Evolutionary conservation across 1,140 invertebrate genomes (phyloP).

Genomic region (Anastrepha ludens): DNA sequence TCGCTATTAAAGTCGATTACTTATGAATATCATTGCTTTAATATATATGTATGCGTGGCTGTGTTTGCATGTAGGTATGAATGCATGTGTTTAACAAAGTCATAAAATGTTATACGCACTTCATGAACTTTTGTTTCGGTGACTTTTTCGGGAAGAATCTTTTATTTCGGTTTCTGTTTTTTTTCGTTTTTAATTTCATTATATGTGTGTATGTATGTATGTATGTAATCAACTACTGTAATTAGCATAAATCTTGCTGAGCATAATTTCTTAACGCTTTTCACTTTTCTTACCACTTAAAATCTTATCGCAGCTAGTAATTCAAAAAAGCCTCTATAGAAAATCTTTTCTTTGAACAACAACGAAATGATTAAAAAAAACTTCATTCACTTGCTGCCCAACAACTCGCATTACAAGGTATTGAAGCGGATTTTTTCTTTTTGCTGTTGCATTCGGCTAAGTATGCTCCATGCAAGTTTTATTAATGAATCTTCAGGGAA

Average conservation of each 20-base stretch:
- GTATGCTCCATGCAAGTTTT: not conserved
- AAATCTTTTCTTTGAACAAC: not conserved
- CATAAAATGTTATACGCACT: too few species aligned
- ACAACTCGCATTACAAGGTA: not conserved
- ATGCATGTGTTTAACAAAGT: not conserved
- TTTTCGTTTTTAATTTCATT: not conserved
- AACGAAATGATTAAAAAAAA: not conserved
- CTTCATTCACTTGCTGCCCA: not conserved
- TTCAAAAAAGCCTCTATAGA: not conserved
- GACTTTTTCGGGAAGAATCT: too few species aligned
- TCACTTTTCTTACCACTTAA: constrained; percentile 32
- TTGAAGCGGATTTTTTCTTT: not conserved
- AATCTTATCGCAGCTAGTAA: not conserved
- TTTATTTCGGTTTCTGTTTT: too few species aligned
- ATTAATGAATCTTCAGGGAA: not conserved
- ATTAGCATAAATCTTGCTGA: constrained; percentile 30
- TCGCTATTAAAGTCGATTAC: not conserved
- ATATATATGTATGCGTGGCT: not conserved
- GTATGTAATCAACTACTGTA: not conserved
- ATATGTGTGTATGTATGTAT: not conserved
- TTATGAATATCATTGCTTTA: too few species aligned
- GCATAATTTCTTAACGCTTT: constrained; percentile 15
- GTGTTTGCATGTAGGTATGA: not conserved
- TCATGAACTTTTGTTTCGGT: too few species aligned
- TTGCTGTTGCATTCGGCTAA: not conserved